Evolutionary conservation across 1,140 invertebrate genomes (phyloP), one percentile per base, ranked within the genome.

Genomic region (Rhysida immarginata): DNA sequence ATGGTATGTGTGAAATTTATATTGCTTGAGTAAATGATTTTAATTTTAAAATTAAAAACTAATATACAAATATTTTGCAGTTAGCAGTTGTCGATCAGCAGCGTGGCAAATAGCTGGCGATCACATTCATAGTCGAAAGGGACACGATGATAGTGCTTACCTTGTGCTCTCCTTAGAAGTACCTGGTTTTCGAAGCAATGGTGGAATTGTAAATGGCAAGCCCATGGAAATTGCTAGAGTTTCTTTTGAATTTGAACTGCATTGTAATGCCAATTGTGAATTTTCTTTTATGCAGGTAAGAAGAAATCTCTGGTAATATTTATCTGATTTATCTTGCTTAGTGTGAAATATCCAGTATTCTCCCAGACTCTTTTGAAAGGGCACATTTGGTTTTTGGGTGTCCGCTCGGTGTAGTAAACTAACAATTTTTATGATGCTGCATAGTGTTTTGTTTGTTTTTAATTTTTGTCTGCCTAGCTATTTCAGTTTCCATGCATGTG

Each of bases 221-320:
- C 62, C 66, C n/a, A 61, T 64, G n/a, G 66, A 70, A 50, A 67
- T 75, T 2, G 74, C 72, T 16, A 63, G 66, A 21, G 61, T 79
- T 3, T 65, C 62, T 2, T 78, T 79, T 62, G 65, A 65, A 8
- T 77, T 78, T 63, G 71, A 78, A 57, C 60, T 74, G n/a, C 60
- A 66, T n/a, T 78, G 77, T 62, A 57, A 62, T 1, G 62, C 60
- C 11, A 64, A 71, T 26, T 78, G 77, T 62, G 68, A 71, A 57
- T 69, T 78, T 55, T 61, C 72, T n/a, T 76, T 78, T 51, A 71
- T 78, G 68, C 69, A 74, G 63, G 77, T 77, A 61, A 60, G 11
- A 27, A 24, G n/a, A n/a, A n/a, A n/a, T n/a, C n/a, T n/a, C n/a
- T n/a, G n/a, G n/a, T n/a, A n/a, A n/a, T n/a, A n/a, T n/a, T n/a